Evolutionary conservation across 2,797 vertebrate species (phyloP), one percentile per base, ranked within the genome.

Genomic region (Enteromius afrohamiltoni): DNA sequence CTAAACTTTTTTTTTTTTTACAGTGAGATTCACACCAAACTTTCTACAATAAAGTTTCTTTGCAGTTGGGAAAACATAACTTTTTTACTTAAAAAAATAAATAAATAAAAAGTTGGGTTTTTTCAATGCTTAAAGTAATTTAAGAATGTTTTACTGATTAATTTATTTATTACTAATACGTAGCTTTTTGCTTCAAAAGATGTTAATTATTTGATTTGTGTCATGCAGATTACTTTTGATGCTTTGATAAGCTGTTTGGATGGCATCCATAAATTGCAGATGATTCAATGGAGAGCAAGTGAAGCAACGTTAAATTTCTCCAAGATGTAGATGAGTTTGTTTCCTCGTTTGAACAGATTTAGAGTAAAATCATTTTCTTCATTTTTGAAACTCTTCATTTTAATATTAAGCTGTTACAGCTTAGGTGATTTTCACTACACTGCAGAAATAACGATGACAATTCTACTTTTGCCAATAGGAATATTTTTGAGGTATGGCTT

Each of bases 81-180:
- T 37, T 34, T 34, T 34, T 34, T 34, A 34, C 34, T 34, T 34
- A 34, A 34, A 4, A 4, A 34, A 34, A 34, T n/a, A n/a, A n/a
- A n/a, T n/a, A n/a, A n/a, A n/a, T n/a, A 37, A 37, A 51, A 13
- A 68, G 65, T 2, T 3, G 4, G 3, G 1, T 6, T 68, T 6
- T 68, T 34, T 31, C 65, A n/a, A 68, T 42, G 37, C 37, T 42
- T 69, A 60, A 60, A 60, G n/a, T n/a, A n/a, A n/a, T 55, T 55
- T 26, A 60, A 13, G n/a, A 60, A 60, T 60, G 10, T 23, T 60
- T 60, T 60, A 60, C 11, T 5, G 21, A 55, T 55, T 21, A 3
- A 55, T n/a, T n/a, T 55, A 7, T 55, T 55, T 55, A n/a, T 26
- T 62, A 16, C 23, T 29, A 62, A 62, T 13, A 58, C 2, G 0